Conservation (phyloP, 2,797 vertebrate genomes). For the Discoglossus pictus region DNA sequence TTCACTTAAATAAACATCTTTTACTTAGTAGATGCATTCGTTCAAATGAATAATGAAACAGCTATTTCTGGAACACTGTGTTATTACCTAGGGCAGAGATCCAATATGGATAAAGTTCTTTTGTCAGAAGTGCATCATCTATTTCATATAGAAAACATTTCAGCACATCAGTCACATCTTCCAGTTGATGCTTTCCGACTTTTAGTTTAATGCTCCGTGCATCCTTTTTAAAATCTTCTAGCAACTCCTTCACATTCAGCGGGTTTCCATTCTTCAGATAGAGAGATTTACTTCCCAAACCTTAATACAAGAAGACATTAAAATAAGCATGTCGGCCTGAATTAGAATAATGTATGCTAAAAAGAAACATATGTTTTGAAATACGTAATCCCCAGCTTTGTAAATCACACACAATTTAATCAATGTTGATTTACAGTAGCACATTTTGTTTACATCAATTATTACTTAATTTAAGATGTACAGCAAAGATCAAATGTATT, state of each 20-base stretch:
- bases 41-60: conserved; percentile 52
- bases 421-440: conserved; percentile 6
- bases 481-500: background rate
- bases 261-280: conserved; percentile 83
- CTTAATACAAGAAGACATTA: conserved; percentile 64
- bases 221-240: conserved; percentile 85
- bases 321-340: conserved; percentile 41
- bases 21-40: conserved; percentile 46
- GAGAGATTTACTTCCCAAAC: conserved; percentile 85
- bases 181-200: conserved; percentile 82
- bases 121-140: conserved; percentile 90
- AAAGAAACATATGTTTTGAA: conserved; percentile 29
- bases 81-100: conserved; percentile 86
- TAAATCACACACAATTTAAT: conserved; percentile 21
- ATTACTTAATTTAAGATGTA: background rate
- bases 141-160: conserved; percentile 85
- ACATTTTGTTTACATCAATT: conserved; percentile 14
- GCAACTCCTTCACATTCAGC: conserved; percentile 71
- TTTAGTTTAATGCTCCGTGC: conserved; percentile 90
- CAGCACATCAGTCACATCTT: conserved; percentile 87
- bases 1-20: conserved; percentile 50
- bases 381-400: conserved; percentile 5
- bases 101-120: conserved; percentile 96
- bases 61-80: conserved; percentile 49
- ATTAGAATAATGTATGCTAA: conserved; percentile 44